A percentile compares a stretch with the other conserved stretches of the same genome.
Conservation (phyloP, 2,797 vertebrate species). For the Smutsia gigantea region DNA sequence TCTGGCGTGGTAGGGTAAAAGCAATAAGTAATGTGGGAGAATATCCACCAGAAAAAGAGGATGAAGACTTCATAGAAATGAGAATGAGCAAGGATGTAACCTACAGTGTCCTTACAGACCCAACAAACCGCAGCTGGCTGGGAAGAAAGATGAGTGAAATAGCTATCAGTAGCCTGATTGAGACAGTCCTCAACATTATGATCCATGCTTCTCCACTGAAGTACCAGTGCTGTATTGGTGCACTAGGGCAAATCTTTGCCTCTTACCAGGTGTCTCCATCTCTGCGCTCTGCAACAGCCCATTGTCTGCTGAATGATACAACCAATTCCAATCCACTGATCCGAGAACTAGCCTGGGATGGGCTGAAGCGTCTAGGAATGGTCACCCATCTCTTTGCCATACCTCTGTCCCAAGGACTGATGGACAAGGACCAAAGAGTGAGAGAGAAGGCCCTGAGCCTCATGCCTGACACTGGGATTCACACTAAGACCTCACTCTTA, state of each 20-base stretch:
- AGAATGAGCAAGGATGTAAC: slow-evolving; percentile 35
- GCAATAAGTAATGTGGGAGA: fast-evolving
- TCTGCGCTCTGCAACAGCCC: slow-evolving; percentile 70
- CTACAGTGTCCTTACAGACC: slow-evolving; percentile 55
- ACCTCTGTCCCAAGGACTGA: slow-evolving; percentile 74
- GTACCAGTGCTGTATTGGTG: slow-evolving; percentile 62
- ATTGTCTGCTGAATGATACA: slow-evolving; percentile 67
- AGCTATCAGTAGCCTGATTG: slow-evolving; percentile 61
- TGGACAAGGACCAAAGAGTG: slow-evolving; percentile 78
- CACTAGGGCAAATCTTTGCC: slow-evolving; percentile 77
- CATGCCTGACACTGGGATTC: slow-evolving; percentile 60
- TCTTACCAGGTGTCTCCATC: slow-evolving; percentile 58
- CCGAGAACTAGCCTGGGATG: slow-evolving; percentile 80
- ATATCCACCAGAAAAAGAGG: slow-evolving; percentile 1
- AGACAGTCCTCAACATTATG: slow-evolving; percentile 66
- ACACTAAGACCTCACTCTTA: slow-evolving; percentile 65
- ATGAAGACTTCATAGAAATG: slow-evolving; percentile 33
- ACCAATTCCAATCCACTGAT: slow-evolving; percentile 64
- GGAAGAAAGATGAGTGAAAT: slow-evolving; percentile 74
- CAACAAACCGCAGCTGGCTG: slow-evolving; percentile 66
- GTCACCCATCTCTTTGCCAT: slow-evolving; percentile 73
- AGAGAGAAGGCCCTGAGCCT: slow-evolving; percentile 61
- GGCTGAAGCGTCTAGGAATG: slow-evolving; percentile 77
- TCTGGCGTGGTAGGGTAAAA: slow-evolving; percentile 46
- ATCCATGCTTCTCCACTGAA: slow-evolving; percentile 35